phyloP scores from a whole-genome alignment of 2,113 vertebrate genomes.

The Platycercus adscitus region DNA sequence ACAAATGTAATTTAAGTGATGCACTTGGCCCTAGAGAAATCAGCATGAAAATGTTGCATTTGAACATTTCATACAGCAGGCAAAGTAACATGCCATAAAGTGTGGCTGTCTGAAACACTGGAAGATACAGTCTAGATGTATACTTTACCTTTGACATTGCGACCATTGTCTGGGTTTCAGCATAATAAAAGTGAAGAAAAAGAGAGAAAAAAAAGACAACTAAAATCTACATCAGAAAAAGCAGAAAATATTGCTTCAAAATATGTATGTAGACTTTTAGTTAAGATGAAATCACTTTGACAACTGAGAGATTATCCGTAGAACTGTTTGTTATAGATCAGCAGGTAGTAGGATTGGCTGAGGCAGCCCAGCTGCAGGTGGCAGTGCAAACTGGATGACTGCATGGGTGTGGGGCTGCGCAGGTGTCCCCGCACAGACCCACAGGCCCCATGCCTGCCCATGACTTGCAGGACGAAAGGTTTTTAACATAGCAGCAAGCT shows the following conservation, averaged over 20 bases:
- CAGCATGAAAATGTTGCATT: slow-evolving; percentile 67
- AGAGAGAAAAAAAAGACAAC: slow-evolving; percentile 75
- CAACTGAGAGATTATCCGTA: not conserved
- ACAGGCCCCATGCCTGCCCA: rapidly evolving
- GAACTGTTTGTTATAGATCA: not conserved
- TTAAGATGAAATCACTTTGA: not conserved
- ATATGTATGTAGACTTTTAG: not conserved
- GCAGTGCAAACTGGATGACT: rapidly evolving
- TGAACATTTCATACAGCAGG: slow-evolving; percentile 79
- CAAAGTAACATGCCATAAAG: slow-evolving; percentile 75
- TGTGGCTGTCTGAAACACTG: slow-evolving; percentile 62
- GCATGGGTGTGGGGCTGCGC: rapidly evolving
- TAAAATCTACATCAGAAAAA: slow-evolving; percentile 71
- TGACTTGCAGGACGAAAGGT: rapidly evolving
- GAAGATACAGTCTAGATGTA: slow-evolving; percentile 29
- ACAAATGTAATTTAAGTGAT: slow-evolving; percentile 52
- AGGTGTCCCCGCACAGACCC: rapidly evolving
- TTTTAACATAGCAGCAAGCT: not conserved
- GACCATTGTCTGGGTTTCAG: slow-evolving; percentile 93
- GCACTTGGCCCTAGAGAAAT: slow-evolving; percentile 32
- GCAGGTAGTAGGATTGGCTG: not conserved
- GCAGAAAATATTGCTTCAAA: not conserved
- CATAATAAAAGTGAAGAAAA: slow-evolving; percentile 67
- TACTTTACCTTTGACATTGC: slow-evolving; percentile 95
- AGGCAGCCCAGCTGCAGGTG: not conserved